Percentiles rank a stretch among this genome's conserved stretches.
These are phyloP conservation scores for Listronotus oregonensis DNA, from an alignment of 1,140 invertebrate genomes.

Conservation along the genomic window DNA sequence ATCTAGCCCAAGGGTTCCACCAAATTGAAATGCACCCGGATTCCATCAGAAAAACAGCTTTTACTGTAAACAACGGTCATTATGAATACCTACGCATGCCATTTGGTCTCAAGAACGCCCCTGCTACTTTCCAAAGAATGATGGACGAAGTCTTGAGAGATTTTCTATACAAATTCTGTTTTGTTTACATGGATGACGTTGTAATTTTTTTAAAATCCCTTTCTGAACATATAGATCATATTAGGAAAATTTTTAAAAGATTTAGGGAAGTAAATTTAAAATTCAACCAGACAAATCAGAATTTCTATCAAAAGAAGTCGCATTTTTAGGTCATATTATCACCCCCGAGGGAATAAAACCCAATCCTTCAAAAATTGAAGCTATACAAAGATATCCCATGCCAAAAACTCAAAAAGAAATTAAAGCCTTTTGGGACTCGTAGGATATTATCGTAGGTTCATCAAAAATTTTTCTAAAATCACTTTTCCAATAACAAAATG, in stretches of 20 bases:
- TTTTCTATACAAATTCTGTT: slow-evolving; percentile 40
- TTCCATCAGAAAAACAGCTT: slow-evolving; percentile 58
- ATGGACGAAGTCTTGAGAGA: slow-evolving; percentile 53
- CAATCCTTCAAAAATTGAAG: background rate
- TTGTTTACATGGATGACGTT: slow-evolving; percentile 54
- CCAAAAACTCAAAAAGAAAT: slow-evolving; percentile 10
- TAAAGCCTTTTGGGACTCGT: slow-evolving; percentile 33
- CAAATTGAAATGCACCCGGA: slow-evolving; percentile 57
- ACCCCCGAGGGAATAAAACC: slow-evolving; percentile 21
- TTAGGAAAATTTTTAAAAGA: slow-evolving; percentile 38
- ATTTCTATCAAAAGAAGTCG: slow-evolving; percentile 27
- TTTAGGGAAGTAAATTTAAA: slow-evolving; percentile 39
- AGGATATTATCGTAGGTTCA: slow-evolving; percentile 36
- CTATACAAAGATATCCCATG: slow-evolving; percentile 16
- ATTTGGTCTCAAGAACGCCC: slow-evolving; percentile 56
- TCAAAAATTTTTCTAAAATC: slow-evolving; percentile 17
- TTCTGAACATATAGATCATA: slow-evolving; percentile 42
- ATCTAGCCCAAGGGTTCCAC: slow-evolving; percentile 57
- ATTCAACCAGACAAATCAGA: slow-evolving; percentile 39
- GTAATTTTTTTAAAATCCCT: slow-evolving; percentile 41
- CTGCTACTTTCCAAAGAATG: slow-evolving; percentile 56
- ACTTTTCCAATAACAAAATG: background rate
- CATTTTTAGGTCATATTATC: slow-evolving; percentile 26
- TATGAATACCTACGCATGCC: slow-evolving; percentile 44
- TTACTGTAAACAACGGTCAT: slow-evolving; percentile 51